These are phyloP conservation scores for Drosophila bipectinata DNA, from an alignment of 1,140 invertebrate species.

Conservation along the genomic window DNA sequence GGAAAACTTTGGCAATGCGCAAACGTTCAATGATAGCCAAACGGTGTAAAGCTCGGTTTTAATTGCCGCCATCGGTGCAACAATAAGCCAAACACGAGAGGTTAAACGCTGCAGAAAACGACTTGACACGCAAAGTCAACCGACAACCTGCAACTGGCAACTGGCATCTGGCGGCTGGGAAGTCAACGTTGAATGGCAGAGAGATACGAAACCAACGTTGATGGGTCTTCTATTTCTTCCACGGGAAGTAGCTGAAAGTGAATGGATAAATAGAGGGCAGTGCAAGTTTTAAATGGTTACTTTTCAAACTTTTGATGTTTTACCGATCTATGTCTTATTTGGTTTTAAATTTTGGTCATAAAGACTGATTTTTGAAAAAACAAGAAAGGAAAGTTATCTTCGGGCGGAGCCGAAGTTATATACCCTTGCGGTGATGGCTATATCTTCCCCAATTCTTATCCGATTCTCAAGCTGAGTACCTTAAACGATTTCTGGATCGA, in stretches of 20 bases:
- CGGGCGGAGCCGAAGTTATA: too few species aligned
- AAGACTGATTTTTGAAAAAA: too few species aligned
- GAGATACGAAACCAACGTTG: slow-evolving; percentile 45
- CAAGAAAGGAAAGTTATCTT: too few species aligned
- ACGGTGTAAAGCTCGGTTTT: slow-evolving; percentile 25
- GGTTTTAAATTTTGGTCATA: too few species aligned
- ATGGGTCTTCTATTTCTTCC: slow-evolving; percentile 22
- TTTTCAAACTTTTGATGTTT: not conserved
- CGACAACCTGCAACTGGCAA: slow-evolving; percentile 6
- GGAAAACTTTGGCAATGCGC: slow-evolving; percentile 37
- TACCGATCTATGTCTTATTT: too few species aligned
- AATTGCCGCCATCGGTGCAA: slow-evolving; percentile 34
- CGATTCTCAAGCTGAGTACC: too few species aligned
- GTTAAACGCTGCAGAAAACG: slow-evolving; percentile 31
- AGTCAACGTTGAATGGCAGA: slow-evolving; percentile 23
- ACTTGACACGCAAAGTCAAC: slow-evolving; percentile 34
- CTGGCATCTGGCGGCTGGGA: slow-evolving; percentile 1
- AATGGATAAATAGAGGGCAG: slow-evolving; percentile 43
- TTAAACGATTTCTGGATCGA: too few species aligned
- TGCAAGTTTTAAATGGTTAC: slow-evolving; percentile 26
- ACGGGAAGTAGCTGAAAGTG: slow-evolving; percentile 39
- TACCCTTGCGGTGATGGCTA: too few species aligned
- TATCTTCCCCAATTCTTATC: too few species aligned
- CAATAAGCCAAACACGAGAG: slow-evolving; percentile 37
- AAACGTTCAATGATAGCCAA: slow-evolving; percentile 26